A percentile compares a stretch with the other conserved stretches of the same genome.
These are phyloP conservation scores for Microctenopoma stevenorrisi DNA, from an alignment of 2,797 vertebrate genomes.

Conservation along the genomic window DNA sequence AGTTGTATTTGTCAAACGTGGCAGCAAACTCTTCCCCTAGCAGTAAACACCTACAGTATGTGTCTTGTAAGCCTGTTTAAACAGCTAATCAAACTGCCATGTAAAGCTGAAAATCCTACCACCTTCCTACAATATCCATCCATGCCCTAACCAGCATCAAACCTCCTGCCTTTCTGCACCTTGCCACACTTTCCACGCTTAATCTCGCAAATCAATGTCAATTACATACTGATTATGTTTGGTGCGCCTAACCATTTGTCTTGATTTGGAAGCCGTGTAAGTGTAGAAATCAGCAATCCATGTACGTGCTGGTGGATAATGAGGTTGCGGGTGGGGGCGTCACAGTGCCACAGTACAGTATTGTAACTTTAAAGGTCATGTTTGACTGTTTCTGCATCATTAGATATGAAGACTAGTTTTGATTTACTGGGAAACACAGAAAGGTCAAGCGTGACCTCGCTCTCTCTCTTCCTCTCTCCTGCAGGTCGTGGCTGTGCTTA, in stretches of 20 bases:
- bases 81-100: constrained; percentile 50
- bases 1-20: constrained; percentile 4
- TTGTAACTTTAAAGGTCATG: constrained; percentile 82
- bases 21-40: constrained; percentile 6
- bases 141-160: not conserved
- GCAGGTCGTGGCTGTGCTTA: constrained; percentile 31
- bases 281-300: constrained; percentile 66
- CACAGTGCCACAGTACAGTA: constrained; percentile 53
- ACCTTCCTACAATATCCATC: constrained; percentile 29
- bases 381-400: constrained; percentile 82
- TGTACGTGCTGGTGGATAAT: constrained; percentile 40
- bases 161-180: not conserved
- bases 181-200: constrained; percentile 46
- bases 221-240: constrained; percentile 72
- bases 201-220: constrained; percentile 74
- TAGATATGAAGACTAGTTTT: constrained; percentile 82
- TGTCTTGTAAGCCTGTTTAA: constrained; percentile 46
- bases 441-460: constrained; percentile 81
- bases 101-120: constrained; percentile 33
- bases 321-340: constrained; percentile 37
- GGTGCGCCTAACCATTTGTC: constrained; percentile 61
- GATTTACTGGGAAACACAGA: constrained; percentile 78
- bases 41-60: constrained; percentile 10
- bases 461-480: constrained; percentile 10
- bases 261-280: constrained; percentile 65